Percentiles rank a stretch among this genome's conserved stretches.
Evolutionary conservation across 2,888 invertebrate genomes (phyloP).

Genomic region (Plusia festucae): DNA sequence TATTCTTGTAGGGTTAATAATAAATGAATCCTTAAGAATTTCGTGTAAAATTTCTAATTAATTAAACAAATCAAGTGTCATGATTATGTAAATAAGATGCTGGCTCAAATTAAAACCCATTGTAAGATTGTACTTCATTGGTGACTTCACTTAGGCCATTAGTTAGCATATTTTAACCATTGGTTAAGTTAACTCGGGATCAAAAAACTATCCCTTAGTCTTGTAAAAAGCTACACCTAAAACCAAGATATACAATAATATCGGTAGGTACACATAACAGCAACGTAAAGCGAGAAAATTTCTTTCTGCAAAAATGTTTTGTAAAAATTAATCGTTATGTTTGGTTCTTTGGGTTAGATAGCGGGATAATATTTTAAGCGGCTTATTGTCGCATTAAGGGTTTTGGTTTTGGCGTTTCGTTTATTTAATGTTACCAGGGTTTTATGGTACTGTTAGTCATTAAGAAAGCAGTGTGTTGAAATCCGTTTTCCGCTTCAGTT

Average conservation of each 20-base stretch:
- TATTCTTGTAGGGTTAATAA: no score
- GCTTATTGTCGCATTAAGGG: conserved; percentile 4
- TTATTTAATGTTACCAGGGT: conserved; percentile 4
- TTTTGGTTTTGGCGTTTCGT: conserved; percentile 4
- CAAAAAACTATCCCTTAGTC: background rate
- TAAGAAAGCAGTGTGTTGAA: background rate
- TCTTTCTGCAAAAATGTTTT: conserved; percentile 63
- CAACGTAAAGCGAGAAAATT: conserved; percentile 61
- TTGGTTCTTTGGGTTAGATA: conserved; percentile 64
- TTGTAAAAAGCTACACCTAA: background rate
- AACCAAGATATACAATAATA: background rate
- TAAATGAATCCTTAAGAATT: no score
- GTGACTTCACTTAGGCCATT: no score
- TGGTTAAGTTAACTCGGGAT: no score
- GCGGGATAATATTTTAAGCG: conserved; percentile 45
- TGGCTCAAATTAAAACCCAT: no score
- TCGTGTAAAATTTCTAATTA: no score
- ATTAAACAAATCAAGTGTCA: no score
- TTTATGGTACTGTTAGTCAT: background rate
- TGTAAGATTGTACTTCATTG: no score
- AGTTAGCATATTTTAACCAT: no score
- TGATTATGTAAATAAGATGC: no score
- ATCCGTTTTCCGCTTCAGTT: background rate
- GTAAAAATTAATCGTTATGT: conserved; percentile 56
- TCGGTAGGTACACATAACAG: background rate